Evolutionary conservation across 53 echinoderm and acorn worm genomes (phyloP).

Genomic region (Mesocentrotus franciscanus): DNA sequence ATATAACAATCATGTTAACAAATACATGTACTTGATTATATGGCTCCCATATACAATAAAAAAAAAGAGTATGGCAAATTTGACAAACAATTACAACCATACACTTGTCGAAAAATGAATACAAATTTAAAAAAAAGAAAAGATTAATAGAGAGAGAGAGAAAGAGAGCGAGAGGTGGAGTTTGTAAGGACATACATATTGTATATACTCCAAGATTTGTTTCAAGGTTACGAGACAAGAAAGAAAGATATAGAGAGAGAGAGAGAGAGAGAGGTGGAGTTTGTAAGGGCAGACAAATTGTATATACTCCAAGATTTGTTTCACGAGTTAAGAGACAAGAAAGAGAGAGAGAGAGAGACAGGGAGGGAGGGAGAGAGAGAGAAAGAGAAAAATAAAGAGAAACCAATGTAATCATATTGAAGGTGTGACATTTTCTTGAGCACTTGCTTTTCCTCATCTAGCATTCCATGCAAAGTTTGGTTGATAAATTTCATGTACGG

Average conservation of each 20-base stretch:
- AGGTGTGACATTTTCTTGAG: background rate
- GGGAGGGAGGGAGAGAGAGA: background rate
- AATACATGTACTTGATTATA: background rate
- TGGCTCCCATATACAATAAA: too few relatives aligned
- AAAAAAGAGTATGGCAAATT: too few relatives aligned
- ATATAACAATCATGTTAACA: background rate
- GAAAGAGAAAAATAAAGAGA: background rate
- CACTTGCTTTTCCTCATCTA: background rate
- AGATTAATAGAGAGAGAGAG: background rate
- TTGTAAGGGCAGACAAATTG: too few relatives aligned
- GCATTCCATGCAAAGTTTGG: background rate
- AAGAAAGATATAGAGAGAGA: slow-evolving; percentile 30
- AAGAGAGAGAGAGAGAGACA: background rate
- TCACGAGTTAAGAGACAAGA: too few relatives aligned
- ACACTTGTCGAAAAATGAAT: too few relatives aligned
- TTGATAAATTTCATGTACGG: background rate
- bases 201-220: too few relatives aligned
- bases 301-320: too few relatives aligned
- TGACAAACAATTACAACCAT: too few relatives aligned
- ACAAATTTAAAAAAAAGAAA: too few relatives aligned
- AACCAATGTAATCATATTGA: background rate
- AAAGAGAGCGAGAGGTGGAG: too few relatives aligned
- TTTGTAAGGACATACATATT: too few relatives aligned
- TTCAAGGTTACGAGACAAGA: too few relatives aligned
- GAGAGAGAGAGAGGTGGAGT: slow-evolving; percentile 33